Evolutionary conservation across 2,888 invertebrate genomes (phyloP), one percentile per base, ranked within the genome.

Genomic region (Germaria angustata): DNA sequence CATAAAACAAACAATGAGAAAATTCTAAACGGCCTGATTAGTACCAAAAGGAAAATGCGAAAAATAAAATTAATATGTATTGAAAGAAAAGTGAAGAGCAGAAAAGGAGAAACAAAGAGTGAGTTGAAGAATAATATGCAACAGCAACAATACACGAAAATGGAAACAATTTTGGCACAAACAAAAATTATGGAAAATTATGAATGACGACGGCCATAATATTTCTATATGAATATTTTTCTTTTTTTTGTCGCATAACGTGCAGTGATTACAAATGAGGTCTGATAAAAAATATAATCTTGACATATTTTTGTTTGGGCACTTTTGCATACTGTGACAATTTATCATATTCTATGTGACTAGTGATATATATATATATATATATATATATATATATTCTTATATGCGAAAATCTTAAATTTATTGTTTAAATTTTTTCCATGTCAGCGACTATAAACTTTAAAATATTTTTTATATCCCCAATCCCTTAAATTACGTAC

Each of bases 1-100:
- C 8, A 20, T 6, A 11, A 39, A 51, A 22, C 22, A 66, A 39
- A 39, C n/a, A n/a, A 39, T 5, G 6, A 1, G 20, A 41, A 63
- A 63, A 22, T 24, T 22, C 28, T 39, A 28, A 22, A 57, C 24
- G 57, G 44, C 28, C 36, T 28, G 44, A 20, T 57, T 20, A 71
- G 9, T 61, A 41, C 9, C 5, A 39, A 51, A 49, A 28, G 8
- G 17, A 6, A 20, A 59, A 5, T 28, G 20, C 15, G 17, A 13
- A 49, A 59, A 9, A 0, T 51, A 53, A 71, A 76, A 81, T 81
- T 81, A 76, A 59, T 81, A 81, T 81, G 76, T 76, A 76, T 76
- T 57, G 59, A 81, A 66, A 15, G 51, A 24, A 24, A n/a, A 55
- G 22, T 51, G 63, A 63, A 51, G 15, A 61, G 1, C 15, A 7